Evolutionary conservation across 2,113 vertebrate species (phyloP), one percentile per base, ranked within the genome.

Genomic region (Notarius quadriscutis): DNA sequence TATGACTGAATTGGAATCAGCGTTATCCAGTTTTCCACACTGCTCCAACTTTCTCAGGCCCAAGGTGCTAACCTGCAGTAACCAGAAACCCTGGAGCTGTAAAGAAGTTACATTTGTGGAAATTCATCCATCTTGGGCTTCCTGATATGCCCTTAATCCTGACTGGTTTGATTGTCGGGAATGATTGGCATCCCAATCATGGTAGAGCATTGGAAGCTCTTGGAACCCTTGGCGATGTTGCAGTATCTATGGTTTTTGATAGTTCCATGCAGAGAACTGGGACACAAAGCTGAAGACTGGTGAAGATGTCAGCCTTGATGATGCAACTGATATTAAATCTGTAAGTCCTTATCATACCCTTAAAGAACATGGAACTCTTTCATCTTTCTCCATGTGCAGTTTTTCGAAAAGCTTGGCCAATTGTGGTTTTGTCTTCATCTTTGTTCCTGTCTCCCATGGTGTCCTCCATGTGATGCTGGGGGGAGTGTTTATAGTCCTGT

Each of bases 401-500:
- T 80, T 57, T 27, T 53, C 12, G 93, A 95, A 90, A 67, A 91
- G 84, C 89, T 65, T 88, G 87, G 88, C 90, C 90, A 91, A 92
- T 90, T 90, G 92, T 94, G 84, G 60, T 65, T 87, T 84, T 84
- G 75, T 50, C 71, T 84, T 67, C 18, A 34, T 53, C 72, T 41
- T 18, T 27, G 2, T 79, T 72, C 71, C 78, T 34, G 30, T 74
- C 41, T 87, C 51, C 48, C 50, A 65, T 18, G 55, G 41, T 51
- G 81, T 83, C 48, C 30, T 22, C 90, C 93, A 91, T 86, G 90
- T 92, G 91, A 94, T 90, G 92, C 93, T 93, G 92, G 92, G 91
- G 27, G 92, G 94, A 93, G 94, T 93, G 94, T 95, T 95, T 94
- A 94, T 90, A 93, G 92, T 92, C 93, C 93, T 93, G 92, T 87